Conservation (phyloP, 2,797 vertebrate genomes). For the Neomorphus geoffroyi region DNA sequence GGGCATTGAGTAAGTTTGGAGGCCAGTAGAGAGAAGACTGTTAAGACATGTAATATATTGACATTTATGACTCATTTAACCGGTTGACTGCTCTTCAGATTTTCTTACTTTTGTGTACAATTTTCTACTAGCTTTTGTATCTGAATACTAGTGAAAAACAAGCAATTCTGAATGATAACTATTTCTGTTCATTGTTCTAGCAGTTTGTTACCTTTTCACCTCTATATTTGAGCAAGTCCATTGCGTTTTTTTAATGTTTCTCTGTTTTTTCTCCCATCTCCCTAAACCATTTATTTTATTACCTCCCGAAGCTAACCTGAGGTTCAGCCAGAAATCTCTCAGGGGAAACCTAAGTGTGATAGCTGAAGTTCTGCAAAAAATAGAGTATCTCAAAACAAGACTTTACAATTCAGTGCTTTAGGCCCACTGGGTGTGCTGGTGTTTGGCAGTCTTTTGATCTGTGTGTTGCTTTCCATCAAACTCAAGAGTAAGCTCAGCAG, state of each 20-base stretch:
- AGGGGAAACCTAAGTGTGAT: background rate
- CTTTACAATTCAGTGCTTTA: background rate
- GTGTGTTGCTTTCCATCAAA: background rate
- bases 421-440: background rate
- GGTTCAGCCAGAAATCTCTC: background rate
- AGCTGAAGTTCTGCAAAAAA: constrained; percentile 5
- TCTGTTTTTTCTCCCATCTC: background rate
- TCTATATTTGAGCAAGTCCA: background rate
- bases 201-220: background rate
- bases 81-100: background rate
- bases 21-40: background rate
- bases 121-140: background rate
- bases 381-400: background rate
- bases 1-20: background rate
- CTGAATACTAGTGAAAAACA: background rate
- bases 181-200: background rate
- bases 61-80: background rate
- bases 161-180: background rate
- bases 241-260: background rate
- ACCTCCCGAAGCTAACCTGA: background rate
- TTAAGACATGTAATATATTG: background rate
- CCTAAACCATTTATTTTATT: background rate
- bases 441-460: constrained; percentile 1
- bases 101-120: background rate
- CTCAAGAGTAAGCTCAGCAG: background rate